Evolutionary conservation across 1,140 invertebrate genomes (phyloP), one percentile per base, ranked within the genome.

Genomic region (Neuroterus valhalla): DNA sequence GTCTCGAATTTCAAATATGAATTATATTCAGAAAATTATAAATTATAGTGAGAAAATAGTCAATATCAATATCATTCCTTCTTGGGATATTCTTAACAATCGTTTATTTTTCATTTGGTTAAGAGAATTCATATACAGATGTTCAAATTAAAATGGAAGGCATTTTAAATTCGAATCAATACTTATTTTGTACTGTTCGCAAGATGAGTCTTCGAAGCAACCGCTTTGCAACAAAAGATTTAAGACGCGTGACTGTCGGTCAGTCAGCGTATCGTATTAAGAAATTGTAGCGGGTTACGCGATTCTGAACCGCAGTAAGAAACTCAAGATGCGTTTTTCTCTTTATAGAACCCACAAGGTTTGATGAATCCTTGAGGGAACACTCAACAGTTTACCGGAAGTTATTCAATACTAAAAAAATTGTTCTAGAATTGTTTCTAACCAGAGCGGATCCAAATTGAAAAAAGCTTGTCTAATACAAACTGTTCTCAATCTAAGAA

Each of bases 211-310:
- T 55, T 55, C 8, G 19, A 46, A 70, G 66, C 71, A 71, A 74
- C 71, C 71, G 75, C 72, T 79, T 50, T 19, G 50, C 66, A 72
- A 38, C 67, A 68, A 72, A 74, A 78, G 26, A 26, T n/a, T n/a
- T 68, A 76, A 78, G 48, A 55, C 67, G 50, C 12, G 21, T 81
- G 78, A 80, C 79, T 75, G 78, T 81, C 78, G 80, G 77, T 72
- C 75, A 69, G 45, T 43, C 75, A 68, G 66, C 46, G 50, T 55
- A 66, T 69, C 55, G 70, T 78, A 71, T 81, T 55, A 70, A 45
- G 52, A 77, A 71, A 55, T 55, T 52, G 50, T 21, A 52, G 50
- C 2, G 21, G 50, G 19, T 55, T 26, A 12, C 21, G 50, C 23
- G 21, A 55, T 55, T 55, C 31, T 10, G 12, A 23, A 38, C 52